These are phyloP conservation scores for Brachycybe producta DNA, from an alignment of 2,888 invertebrate genomes.

Conservation along the genomic window DNA sequence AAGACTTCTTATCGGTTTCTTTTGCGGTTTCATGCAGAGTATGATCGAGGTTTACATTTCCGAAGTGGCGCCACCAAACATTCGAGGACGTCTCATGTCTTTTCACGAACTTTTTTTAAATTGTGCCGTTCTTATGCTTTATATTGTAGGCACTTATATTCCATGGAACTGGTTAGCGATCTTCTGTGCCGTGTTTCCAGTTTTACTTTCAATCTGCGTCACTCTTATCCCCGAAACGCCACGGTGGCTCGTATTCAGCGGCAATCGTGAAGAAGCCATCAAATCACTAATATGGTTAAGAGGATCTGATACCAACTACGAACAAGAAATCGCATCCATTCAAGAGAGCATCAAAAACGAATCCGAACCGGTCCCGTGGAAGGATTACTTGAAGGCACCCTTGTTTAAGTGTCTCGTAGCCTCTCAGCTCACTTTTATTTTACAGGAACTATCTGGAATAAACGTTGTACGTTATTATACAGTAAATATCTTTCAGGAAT, in stretches of 20 bases:
- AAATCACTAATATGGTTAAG: constrained; percentile 69
- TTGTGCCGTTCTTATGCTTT: constrained; percentile 63
- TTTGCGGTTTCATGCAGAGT: constrained; percentile 71
- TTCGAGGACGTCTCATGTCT: constrained; percentile 76
- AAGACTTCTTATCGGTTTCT: too few relatives aligned
- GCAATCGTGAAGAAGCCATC: constrained; percentile 53
- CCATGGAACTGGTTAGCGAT: constrained; percentile 71
- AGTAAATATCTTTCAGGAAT: constrained; percentile 55
- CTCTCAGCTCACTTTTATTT: constrained; percentile 77
- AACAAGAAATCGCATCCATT: constrained; percentile 60
- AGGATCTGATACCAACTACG: constrained; percentile 60
- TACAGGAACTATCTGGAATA: constrained; percentile 79
- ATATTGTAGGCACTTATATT: constrained; percentile 59
- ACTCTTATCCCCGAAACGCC: constrained; percentile 84
- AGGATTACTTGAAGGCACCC: constrained; percentile 52
- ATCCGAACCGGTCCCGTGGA: constrained; percentile 24
- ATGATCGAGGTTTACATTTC: constrained; percentile 86
- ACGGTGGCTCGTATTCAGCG: constrained; percentile 34
- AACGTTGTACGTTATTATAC: constrained; percentile 73
- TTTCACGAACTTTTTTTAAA: constrained; percentile 78
- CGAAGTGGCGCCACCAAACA: constrained; percentile 82
- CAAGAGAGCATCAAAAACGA: constrained; percentile 54
- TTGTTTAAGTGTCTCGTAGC: constrained; percentile 67
- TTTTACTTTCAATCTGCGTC: constrained; percentile 66
- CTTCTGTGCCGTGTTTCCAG: constrained; percentile 58